These are phyloP conservation scores for Plebejus anna DNA, from an alignment of 2,888 invertebrate genomes.

Conservation along the genomic window DNA sequence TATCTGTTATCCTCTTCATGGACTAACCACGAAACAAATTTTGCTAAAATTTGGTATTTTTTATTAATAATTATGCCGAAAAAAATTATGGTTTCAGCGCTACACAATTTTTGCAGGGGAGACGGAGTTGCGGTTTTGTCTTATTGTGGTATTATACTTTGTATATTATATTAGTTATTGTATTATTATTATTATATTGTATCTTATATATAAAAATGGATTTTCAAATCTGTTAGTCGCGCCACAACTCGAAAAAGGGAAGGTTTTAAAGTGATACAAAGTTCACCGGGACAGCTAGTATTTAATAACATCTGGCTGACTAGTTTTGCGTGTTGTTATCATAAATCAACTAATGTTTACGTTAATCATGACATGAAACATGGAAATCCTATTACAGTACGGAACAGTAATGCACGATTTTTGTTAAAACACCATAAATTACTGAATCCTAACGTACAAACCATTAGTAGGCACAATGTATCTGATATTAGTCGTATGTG, in stretches of 20 bases:
- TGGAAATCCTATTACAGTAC: slow-evolving; percentile 9
- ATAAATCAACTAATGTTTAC: neutral
- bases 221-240: no score
- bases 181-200: no score
- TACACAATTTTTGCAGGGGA: no score
- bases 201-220: no score
- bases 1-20: no score
- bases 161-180: neutral
- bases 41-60: no score
- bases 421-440: neutral
- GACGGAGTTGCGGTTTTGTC: neutral
- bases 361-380: neutral
- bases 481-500: slow-evolving; percentile 23
- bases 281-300: no score
- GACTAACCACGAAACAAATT: no score
- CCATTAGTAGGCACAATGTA: slow-evolving; percentile 20
- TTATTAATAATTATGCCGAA: no score
- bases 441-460: neutral
- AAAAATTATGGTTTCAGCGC: no score
- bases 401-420: neutral
- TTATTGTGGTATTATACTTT: neutral
- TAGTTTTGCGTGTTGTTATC: neutral
- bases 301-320: neutral
- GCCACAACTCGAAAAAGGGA: no score
- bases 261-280: no score